These are phyloP conservation scores for Panurus biarmicus DNA, from an alignment of 2,113 vertebrate species.

Conservation along the genomic window DNA sequence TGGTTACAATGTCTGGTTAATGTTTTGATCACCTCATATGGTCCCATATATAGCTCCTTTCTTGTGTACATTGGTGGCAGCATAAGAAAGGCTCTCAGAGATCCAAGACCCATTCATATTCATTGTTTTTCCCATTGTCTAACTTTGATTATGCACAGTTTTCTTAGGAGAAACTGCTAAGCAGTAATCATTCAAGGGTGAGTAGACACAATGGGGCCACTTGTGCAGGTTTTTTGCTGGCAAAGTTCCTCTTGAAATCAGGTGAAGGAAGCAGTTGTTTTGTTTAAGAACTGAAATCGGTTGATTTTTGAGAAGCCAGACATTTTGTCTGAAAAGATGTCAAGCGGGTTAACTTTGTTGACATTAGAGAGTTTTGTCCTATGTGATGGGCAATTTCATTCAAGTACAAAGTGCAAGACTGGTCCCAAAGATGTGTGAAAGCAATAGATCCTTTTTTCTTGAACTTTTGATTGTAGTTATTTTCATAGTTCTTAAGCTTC, in stretches of 20 bases:
- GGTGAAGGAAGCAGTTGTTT: constrained; percentile 24
- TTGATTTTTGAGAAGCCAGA: constrained; percentile 9
- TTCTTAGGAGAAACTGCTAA: constrained; percentile 31
- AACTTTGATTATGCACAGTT: constrained; percentile 7
- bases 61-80: constrained; percentile 31
- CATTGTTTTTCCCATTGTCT: constrained; percentile 30
- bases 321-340: background rate
- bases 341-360: background rate
- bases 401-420: background rate
- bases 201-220: background rate
- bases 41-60: constrained; percentile 22
- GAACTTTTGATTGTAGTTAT: background rate
- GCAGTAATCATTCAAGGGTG: background rate
- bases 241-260: constrained; percentile 8
- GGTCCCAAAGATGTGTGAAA: background rate
- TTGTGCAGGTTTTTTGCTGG: background rate
- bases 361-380: background rate
- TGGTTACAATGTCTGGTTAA: constrained; percentile 60
- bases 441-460: background rate
- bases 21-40: constrained; percentile 64
- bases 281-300: background rate
- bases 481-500: background rate
- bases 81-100: constrained; percentile 22
- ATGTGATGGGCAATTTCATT: background rate
- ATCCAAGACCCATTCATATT: constrained; percentile 37